Evolutionary conservation across 2,113 vertebrate species (phyloP).

Genomic region (Psilopogon haemacephalus): DNA sequence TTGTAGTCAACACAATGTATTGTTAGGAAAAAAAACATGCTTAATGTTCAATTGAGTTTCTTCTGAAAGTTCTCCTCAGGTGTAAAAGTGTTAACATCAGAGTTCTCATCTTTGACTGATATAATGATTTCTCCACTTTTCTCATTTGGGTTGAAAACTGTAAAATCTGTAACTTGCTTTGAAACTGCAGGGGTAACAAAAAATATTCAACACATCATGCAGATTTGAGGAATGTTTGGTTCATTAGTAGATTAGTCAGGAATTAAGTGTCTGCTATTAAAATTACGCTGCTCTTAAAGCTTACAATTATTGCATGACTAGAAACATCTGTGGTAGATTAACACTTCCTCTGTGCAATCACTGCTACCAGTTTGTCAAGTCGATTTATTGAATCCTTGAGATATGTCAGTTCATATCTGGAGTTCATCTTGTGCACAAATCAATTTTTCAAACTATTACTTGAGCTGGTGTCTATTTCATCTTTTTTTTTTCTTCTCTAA

Average conservation of each 20-base stretch:
- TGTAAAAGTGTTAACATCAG: background rate
- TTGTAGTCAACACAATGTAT: background rate
- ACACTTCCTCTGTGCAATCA: background rate
- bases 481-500: background rate
- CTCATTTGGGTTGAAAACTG: background rate
- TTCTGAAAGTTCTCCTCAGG: background rate
- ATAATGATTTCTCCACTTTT: background rate
- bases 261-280: background rate
- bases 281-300: background rate
- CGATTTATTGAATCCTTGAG: background rate
- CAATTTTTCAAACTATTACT: background rate
- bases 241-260: background rate
- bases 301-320: background rate
- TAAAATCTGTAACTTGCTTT: background rate
- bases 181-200: background rate
- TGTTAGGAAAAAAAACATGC: background rate
- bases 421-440: background rate
- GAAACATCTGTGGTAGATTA: background rate
- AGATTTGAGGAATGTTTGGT: background rate
- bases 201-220: rapidly evolving
- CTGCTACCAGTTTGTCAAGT: background rate
- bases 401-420: background rate
- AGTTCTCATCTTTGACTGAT: background rate
- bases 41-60: background rate
- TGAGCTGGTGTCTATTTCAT: background rate